Evolutionary conservation across 2,797 vertebrate species (phyloP).

Genomic region (Gymnopithys bicolor): DNA sequence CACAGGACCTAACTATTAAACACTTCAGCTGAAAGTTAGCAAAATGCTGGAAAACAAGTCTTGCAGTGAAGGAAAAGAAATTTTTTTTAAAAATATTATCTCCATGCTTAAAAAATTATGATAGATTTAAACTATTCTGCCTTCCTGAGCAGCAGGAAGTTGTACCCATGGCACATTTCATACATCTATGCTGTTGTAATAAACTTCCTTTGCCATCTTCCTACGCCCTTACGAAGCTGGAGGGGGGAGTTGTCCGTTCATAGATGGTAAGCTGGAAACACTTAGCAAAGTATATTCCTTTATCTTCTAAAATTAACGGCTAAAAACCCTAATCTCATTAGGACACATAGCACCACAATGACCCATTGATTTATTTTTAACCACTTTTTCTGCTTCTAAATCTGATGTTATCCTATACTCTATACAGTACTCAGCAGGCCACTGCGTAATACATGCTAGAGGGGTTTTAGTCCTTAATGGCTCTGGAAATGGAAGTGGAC

Average conservation of each 20-base stretch:
- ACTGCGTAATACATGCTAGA: not conserved
- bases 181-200: not conserved
- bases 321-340: not conserved
- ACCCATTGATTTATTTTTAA: not conserved
- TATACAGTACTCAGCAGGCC: not conserved
- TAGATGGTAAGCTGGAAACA: not conserved
- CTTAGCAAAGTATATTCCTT: not conserved
- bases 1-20: constrained; percentile 35
- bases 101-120: not conserved
- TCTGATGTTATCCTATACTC: not conserved
- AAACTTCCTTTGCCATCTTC: not conserved
- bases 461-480: not conserved
- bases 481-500: not conserved
- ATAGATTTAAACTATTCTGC: not conserved
- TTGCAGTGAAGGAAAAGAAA: not conserved
- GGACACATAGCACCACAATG: not conserved
- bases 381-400: not conserved
- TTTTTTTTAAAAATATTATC: too few relatives aligned
- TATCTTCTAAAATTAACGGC: not conserved
- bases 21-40: not conserved
- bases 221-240: not conserved
- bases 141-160: not conserved
- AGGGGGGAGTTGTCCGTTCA: not conserved
- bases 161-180: accelerated
- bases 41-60: constrained; percentile 21